Percentiles rank a stretch among this genome's conserved stretches.
Conservation (phyloP, 2,113 vertebrate genomes). For the Petromus typicus region DNA sequence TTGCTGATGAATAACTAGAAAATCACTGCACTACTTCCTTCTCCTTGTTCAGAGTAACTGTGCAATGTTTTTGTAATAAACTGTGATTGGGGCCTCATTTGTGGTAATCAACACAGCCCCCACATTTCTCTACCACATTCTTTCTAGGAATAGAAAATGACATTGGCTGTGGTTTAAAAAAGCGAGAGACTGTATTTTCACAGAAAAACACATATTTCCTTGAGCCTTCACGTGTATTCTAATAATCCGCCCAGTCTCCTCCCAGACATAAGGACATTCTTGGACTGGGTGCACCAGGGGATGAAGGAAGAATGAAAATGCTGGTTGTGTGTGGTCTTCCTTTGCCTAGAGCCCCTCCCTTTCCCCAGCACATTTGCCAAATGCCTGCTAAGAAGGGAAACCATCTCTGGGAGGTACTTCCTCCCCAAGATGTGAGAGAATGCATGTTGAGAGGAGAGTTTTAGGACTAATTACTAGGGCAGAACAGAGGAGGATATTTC, state of each 20-base stretch:
- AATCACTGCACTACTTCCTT: neutral
- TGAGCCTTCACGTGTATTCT: neutral
- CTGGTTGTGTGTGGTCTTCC: constrained; percentile 70
- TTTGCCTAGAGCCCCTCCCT: neutral
- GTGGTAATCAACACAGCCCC: neutral
- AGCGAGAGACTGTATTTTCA: neutral
- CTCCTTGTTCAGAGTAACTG: neutral
- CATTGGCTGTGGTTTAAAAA: neutral
- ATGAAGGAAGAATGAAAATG: constrained; percentile 46
- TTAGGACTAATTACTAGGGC: neutral
- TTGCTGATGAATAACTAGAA: neutral
- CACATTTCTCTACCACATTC: neutral
- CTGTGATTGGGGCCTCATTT: neutral
- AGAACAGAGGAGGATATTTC: neutral
- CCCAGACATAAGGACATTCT: constrained; percentile 59
- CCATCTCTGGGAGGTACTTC: constrained; percentile 41
- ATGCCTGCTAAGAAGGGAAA: constrained; percentile 26
- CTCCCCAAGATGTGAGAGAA: constrained; percentile 7
- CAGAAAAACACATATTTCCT: neutral
- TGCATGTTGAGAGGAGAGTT: neutral
- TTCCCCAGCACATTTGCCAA: constrained; percentile 26
- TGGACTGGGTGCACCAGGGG: constrained; percentile 61
- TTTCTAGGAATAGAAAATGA: neutral
- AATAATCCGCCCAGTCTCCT: neutral
- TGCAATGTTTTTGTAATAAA: neutral